Evolutionary conservation across 2,888 invertebrate species (phyloP).

Genomic region (Yponomeuta evonymella): DNA sequence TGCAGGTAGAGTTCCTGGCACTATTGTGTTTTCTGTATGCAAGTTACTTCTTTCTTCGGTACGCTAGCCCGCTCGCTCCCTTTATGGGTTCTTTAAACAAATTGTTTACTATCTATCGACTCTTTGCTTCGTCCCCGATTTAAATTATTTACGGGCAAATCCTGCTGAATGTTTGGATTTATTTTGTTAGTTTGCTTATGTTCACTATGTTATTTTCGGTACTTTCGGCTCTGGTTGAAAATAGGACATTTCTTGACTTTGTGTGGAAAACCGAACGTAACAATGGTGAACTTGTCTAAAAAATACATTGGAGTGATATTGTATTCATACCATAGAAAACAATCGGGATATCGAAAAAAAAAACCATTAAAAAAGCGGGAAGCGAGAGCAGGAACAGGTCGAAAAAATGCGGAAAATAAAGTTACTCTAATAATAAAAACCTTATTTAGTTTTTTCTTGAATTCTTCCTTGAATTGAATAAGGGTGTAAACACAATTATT

Average conservation of each 20-base stretch:
- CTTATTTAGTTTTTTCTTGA: too few relatives aligned
- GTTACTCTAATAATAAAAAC: too few relatives aligned
- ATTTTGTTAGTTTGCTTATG: background rate
- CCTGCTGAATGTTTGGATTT: background rate
- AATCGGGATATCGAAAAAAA: too few relatives aligned
- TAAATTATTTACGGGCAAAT: background rate
- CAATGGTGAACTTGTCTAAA: too few relatives aligned
- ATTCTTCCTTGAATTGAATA: too few relatives aligned
- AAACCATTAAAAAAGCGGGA: too few relatives aligned
- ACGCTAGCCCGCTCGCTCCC: background rate
- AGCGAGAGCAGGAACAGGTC: too few relatives aligned
- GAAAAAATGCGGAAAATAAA: too few relatives aligned
- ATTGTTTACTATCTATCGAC: background rate
- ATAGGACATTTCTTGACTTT: background rate
- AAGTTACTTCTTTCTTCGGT: background rate
- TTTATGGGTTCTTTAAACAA: background rate
- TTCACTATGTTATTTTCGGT: background rate
- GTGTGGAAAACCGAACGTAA: too few relatives aligned
- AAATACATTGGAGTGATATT: too few relatives aligned
- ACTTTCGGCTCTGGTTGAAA: background rate
- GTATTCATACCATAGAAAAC: too few relatives aligned
- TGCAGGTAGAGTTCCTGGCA: background rate
- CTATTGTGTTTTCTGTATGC: slow-evolving; percentile 1
- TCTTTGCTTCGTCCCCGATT: background rate
- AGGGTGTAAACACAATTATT: too few relatives aligned